A percentile compares a stretch with the other conserved stretches of the same genome.
phyloP scores from a whole-genome alignment of 2,113 vertebrate genomes.

The Mus spicilegus region DNA sequence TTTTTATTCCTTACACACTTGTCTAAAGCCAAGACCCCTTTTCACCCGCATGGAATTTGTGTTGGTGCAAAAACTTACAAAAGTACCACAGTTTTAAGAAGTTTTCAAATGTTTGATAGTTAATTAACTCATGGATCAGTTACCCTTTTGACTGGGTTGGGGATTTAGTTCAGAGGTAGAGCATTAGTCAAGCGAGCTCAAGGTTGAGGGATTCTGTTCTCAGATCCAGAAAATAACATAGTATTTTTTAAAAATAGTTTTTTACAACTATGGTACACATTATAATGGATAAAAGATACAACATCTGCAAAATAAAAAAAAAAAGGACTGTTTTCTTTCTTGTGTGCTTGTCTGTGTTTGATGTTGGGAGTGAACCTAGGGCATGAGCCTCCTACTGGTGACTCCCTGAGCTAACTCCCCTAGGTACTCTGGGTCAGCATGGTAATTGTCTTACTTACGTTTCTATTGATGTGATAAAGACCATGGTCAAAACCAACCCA shows the following conservation, averaged over 20 bases:
- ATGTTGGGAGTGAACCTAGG: too few relatives aligned
- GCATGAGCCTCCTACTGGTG: background rate
- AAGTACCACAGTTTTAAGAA: background rate
- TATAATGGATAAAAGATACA: conserved; percentile 13
- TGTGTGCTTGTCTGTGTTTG: background rate
- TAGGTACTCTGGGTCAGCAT: background rate
- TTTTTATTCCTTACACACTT: background rate
- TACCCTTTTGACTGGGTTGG: background rate
- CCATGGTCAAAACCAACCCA: background rate
- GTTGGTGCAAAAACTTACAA: background rate
- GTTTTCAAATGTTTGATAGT: background rate
- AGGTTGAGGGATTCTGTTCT: background rate
- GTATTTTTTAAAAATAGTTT: background rate
- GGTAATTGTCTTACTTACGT: background rate
- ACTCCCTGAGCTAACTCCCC: background rate
- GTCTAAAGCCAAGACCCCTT: background rate
- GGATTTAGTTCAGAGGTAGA: background rate
- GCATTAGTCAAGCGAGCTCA: background rate
- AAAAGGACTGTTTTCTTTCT: background rate
- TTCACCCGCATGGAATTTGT: background rate
- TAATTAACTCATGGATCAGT: background rate
- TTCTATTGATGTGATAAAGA: background rate
- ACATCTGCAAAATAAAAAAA: conserved; percentile 2
- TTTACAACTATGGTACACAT: background rate
- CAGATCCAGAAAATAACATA: background rate